phyloP scores from a whole-genome alignment of 1,140 invertebrate genomes.

The Drosophila teissieri region DNA sequence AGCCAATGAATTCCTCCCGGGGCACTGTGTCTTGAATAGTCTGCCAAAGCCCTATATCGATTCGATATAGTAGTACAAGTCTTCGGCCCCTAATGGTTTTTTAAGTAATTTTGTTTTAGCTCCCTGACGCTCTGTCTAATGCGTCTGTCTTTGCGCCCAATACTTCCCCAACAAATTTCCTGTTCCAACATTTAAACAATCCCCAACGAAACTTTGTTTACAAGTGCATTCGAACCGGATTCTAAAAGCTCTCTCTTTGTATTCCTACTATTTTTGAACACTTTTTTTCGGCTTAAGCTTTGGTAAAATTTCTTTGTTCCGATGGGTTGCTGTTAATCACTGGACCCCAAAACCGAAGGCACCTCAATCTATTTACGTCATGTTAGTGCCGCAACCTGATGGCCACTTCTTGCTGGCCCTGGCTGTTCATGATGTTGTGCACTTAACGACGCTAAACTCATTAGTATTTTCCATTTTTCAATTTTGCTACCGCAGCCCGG shows the following conservation, averaged over 20 bases:
- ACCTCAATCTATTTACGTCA: conserved; percentile 55
- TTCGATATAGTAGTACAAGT: conserved; percentile 27
- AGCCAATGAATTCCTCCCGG: conserved; percentile 44
- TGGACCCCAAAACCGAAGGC: conserved; percentile 24
- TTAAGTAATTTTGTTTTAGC: conserved; percentile 47
- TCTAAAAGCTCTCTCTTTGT: background rate
- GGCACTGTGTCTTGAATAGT: conserved; percentile 17
- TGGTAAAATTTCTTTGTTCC: conserved; percentile 20
- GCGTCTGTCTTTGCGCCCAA: background rate
- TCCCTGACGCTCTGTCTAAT: background rate
- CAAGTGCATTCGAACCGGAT: conserved; percentile 31
- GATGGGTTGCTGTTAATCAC: conserved; percentile 29
- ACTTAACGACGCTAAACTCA: conserved; percentile 54
- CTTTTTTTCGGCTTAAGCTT: background rate
- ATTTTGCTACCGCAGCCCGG: conserved; percentile 43
- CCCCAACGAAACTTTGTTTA: conserved; percentile 30
- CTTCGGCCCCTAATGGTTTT: conserved; percentile 41
- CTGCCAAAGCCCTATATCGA: conserved; percentile 29
- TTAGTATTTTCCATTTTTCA: conserved; percentile 67
- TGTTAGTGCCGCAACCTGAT: conserved; percentile 18
- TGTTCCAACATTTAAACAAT: conserved; percentile 27
- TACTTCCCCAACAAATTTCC: conserved; percentile 37
- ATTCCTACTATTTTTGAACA: conserved; percentile 3
- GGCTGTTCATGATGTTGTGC: conserved; percentile 4
- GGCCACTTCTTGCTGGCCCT: background rate